Percentiles rank a stretch among this genome's conserved stretches.
phyloP scores from a whole-genome alignment of 2,113 vertebrate genomes.

The Alouatta palliata region DNA sequence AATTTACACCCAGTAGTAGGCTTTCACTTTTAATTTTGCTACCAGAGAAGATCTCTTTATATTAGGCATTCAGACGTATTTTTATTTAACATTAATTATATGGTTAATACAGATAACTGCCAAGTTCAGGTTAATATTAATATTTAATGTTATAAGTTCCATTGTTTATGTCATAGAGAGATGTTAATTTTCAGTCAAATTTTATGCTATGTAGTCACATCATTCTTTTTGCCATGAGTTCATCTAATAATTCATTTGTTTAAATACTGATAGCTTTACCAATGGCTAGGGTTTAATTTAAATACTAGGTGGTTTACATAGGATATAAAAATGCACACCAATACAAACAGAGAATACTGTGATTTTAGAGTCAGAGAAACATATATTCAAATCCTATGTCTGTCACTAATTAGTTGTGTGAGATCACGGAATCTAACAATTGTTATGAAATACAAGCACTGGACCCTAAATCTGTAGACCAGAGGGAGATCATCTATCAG shows the following conservation, averaged over 20 bases:
- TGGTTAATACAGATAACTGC: neutral
- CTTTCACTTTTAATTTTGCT: conserved; percentile 45
- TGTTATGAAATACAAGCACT: neutral
- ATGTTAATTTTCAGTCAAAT: conserved; percentile 27
- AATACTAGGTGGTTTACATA: neutral
- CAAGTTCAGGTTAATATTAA: neutral
- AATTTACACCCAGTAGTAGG: neutral
- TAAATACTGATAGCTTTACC: neutral
- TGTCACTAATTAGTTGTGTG: neutral
- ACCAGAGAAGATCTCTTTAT: conserved; percentile 47
- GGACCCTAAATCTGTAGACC: neutral
- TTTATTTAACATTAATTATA: conserved; percentile 42
- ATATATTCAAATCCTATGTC: neutral
- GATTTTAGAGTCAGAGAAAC: conserved; percentile 4
- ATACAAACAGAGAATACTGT: neutral
- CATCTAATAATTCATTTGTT: neutral
- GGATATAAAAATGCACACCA: neutral
- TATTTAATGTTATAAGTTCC: conserved; percentile 6
- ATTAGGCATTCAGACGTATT: neutral
- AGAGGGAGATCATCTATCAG: neutral
- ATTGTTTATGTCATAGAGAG: conserved; percentile 13
- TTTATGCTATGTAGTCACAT: neutral
- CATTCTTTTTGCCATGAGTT: neutral
- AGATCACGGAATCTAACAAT: neutral
- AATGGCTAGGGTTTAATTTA: conserved; percentile 9